Percentiles rank a stretch among this genome's conserved stretches.
phyloP scores from a whole-genome alignment of 2,797 vertebrate genomes.

The Stomatorhinus walkeri region DNA sequence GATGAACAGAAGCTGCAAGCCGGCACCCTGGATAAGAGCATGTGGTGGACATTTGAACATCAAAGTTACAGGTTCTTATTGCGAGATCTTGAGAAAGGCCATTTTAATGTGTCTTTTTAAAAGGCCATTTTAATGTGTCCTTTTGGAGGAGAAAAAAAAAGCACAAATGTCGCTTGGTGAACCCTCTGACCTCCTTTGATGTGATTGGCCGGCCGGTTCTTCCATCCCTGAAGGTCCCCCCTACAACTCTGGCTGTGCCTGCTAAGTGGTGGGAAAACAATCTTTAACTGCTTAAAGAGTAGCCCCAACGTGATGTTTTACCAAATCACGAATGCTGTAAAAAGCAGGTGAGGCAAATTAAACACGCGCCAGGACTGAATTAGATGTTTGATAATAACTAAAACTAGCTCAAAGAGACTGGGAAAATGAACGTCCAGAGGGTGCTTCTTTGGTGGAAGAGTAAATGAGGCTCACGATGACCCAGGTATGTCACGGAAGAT shows the following conservation, averaged over 20 bases:
- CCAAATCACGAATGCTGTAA: neutral
- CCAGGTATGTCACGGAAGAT: neutral
- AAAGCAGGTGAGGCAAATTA: neutral
- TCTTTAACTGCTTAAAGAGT: neutral
- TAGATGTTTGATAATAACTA: neutral
- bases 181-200: neutral
- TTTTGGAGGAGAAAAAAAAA: neutral
- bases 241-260: neutral
- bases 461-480: neutral
- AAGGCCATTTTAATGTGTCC: neutral
- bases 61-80: neutral
- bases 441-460: neutral
- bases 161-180: too few relatives aligned
- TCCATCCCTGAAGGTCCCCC: neutral
- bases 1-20: neutral
- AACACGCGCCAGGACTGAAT: neutral
- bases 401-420: slow-evolving; percentile 10
- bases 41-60: neutral
- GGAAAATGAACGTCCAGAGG: neutral
- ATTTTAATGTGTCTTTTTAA: neutral
- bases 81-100: neutral
- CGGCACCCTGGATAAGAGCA: neutral
- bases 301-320: neutral
- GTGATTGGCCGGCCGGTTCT: neutral
- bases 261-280: neutral